A percentile compares a stretch with the other conserved stretches of the same genome.
These are phyloP conservation scores for Columba janthina DNA, from an alignment of 2,113 vertebrate genomes.

Conservation along the genomic window DNA sequence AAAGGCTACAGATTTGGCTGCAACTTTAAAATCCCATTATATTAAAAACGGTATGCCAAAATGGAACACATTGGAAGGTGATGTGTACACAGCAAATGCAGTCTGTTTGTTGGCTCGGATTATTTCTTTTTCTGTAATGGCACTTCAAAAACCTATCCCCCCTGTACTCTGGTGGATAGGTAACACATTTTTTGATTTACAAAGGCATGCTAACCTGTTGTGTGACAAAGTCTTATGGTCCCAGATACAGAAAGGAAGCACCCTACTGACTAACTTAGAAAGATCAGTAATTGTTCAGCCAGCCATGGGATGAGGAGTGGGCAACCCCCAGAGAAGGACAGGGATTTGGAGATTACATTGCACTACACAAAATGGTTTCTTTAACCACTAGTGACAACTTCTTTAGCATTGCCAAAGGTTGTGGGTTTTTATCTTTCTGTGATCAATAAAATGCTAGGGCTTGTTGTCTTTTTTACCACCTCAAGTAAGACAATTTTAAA, in stretches of 20 bases:
- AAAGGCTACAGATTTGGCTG: neutral
- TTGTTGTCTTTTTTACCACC: neutral
- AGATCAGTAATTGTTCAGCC: neutral
- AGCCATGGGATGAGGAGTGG: neutral
- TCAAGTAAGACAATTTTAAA: neutral
- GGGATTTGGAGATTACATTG: neutral
- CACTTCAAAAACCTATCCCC: neutral
- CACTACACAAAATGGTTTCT: neutral
- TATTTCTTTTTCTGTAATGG: neutral
- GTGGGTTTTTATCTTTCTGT: neutral
- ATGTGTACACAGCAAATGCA: fast-evolving
- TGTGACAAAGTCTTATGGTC: neutral
- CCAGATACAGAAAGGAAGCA: neutral
- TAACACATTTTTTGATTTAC: neutral
- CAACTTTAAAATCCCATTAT: neutral
- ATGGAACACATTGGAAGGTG: fast-evolving
- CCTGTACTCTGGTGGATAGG: neutral
- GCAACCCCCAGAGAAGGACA: neutral
- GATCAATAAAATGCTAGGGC: neutral
- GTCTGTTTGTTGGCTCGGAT: neutral
- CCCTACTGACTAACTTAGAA: neutral
- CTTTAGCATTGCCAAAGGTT: neutral
- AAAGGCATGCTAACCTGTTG: neutral
- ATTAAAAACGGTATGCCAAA: neutral
- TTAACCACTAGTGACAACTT: neutral